Evolutionary conservation across 1,140 invertebrate genomes (phyloP), one percentile per base, ranked within the genome.

Genomic region (Ladona fulva): DNA sequence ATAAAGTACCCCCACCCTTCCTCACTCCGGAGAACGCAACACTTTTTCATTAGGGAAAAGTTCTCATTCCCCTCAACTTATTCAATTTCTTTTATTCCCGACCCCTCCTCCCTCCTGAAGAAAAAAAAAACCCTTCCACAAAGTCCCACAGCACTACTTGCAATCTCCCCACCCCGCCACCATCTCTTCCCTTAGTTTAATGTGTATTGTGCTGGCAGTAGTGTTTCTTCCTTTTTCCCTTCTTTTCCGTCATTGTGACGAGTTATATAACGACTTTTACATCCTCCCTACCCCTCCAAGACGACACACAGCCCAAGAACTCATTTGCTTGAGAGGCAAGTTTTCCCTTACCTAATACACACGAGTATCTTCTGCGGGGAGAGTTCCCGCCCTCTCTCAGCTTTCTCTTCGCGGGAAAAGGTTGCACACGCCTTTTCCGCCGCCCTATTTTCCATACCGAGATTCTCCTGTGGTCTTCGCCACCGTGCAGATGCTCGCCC

Each of bases 41-140:
- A 66, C 52, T 66, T 66, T 66, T 66, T 66, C 52, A 66, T 66
- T 66, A 66, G n/a, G 52, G 52, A 66, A 66, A 66, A 66, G 52
- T 66, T 66, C 52, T 66, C 52, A 16, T 66, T 19, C 52, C 52
- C 52, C 52, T 66, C 3, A 66, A 66, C 52, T 66, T 66, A 66
- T 66, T 66, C 52, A 66, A 66, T 66, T 66, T 22, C 52, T 66
- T 66, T 66, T 66, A 66, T 66, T 16, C 52, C 52, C 19, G 10
- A 11, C 44, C 44, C 44, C 44, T 19, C 44, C 10, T 19, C 19
- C 44, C 44, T 52, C 44, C 44, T 52, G n/a, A n/a, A n/a, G n/a
- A n/a, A n/a, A 8, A 37, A 37, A 37, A 37, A 66, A 16, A 3
- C 52, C 52, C 52, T 16, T 16, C 52, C n/a, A 19, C 10, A 52